Evolutionary conservation across 2,888 invertebrate species (phyloP), one percentile per base, ranked within the genome.

Genomic region (Pollenia amentaria): DNA sequence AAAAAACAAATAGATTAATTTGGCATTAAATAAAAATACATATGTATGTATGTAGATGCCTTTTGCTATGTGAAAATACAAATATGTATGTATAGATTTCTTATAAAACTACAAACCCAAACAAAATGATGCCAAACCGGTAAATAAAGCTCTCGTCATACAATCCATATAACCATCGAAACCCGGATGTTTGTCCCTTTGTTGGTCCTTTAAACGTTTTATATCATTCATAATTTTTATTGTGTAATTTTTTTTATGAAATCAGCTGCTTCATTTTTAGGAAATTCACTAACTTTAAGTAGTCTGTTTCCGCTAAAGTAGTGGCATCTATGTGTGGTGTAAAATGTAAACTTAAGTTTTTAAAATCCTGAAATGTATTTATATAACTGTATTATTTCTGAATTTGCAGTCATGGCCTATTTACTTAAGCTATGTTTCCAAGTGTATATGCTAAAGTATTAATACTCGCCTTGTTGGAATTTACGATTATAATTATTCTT

Each of bases 101-200:
- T 29, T 6, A 29, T 6, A 14, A 14, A 46, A 29, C 29, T 18
- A 80, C 88, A 18, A 87, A 94, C 94, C 92, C 73, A 94, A 89
- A 80, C 94, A 92, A 89, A 94, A 93, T 4, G 93, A 89, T n/a
- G 94, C 92, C 44, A 94, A 76, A 12, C 94, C 94, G 2, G 93
- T 92, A 76, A 94, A 93, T 4, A 94, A 90, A 0, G 93, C 90
- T 84, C 94, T 91, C 48, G 93, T 93, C 93, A 94, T 94, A 87
- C 94, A 94, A 89, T 94, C 93, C 60, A 94, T 88, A 86, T 94
- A 94, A 2, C 92, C 92, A 89, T 93, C 93, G 87, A 94, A 94
- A 21, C 93, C 94, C 6, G 94, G 94, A 90, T 94, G 94, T 83
- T 91, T 92, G 12, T 92, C 92, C 64, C 92, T 92, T 87, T 94